Evolutionary conservation across 2,797 vertebrate genomes (phyloP), one percentile per base, ranked within the genome.

Genomic region (Netta rufina): DNA sequence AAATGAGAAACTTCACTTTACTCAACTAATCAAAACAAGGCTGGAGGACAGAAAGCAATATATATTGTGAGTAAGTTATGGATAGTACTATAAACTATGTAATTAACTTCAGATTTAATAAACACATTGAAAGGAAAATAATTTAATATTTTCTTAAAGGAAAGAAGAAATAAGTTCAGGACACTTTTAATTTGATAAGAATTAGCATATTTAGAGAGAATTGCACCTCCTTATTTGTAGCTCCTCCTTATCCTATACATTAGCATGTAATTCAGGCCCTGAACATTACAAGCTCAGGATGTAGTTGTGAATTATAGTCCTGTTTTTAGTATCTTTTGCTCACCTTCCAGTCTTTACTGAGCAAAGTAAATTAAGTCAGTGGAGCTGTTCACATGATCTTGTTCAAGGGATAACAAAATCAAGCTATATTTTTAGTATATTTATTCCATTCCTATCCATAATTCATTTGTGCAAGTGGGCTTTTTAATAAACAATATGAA

Each of bases 361-460:
- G 75, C 11, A 28, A 9, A 74, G 33, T 57, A 87, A 78, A 90
- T 73, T 30, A 61, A 91, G 43, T 64, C 49, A 87, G 30, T 78
- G 47, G 22, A 85, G 38, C 41, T 92, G 19, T 10, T 87, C 43
- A 82, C 10, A 57, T 57, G 27, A 39, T 71, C 49, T 65, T 83
- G 54, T 85, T 89, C 54, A 78, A 71, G 16, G 53, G 30, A 77
- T 54, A 91, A 57, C 21, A 87, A 77, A 87, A 81, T 57, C 51
- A 73, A 69, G 17, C 45, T 77, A 71, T 28, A 69, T 58, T 89
- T 93, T 87, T 80, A 38, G 24, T 72, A 27, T 80, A 92, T 93
- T 93, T 95, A 90, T 95, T 82, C 54, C 66, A 72, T 96, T 95
- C 93, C 91, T 93, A 91, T 93, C 84, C 89, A 94, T 95, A 94